Conservation (phyloP, 1,140 invertebrate species). For the Bombus difficillimus region DNA sequence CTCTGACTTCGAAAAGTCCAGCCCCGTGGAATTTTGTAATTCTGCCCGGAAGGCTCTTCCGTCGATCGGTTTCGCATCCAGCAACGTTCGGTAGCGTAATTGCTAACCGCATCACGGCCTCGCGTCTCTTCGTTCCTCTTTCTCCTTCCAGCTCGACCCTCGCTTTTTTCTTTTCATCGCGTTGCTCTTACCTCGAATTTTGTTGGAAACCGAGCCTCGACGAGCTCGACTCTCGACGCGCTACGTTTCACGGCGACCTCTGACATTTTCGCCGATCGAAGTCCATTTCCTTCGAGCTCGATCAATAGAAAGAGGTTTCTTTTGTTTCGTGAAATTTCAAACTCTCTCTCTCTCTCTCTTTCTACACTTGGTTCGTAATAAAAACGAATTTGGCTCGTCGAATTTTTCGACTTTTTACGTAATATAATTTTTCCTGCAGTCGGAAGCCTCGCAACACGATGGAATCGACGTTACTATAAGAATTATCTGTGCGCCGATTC, state of each 20-base stretch:
- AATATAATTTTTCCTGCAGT: no score
- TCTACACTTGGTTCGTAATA: no score
- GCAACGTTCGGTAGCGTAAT: constrained; percentile 35
- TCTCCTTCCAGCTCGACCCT: neutral
- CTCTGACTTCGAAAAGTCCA: neutral
- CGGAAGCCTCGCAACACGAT: no score
- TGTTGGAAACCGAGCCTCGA: neutral
- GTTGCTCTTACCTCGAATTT: no score
- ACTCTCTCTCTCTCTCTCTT: neutral
- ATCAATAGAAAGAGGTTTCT: neutral
- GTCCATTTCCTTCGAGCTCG: neutral
- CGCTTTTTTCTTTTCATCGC: neutral
- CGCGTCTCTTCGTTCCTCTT: constrained; percentile 5
- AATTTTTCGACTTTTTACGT: no score
- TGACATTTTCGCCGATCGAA: neutral
- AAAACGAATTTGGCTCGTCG: no score
- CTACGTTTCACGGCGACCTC: neutral
- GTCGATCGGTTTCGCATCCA: constrained; percentile 14
- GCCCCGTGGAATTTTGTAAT: constrained; percentile 35
- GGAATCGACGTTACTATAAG: no score
- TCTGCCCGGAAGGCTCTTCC: constrained; percentile 34
- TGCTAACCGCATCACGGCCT: constrained; percentile 10
- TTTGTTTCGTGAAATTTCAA: neutral
- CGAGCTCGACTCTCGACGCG: neutral
- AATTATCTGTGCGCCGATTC: no score